Evolutionary conservation across 2,113 vertebrate genomes (phyloP).

Genomic region (Eretmochelys imbricata): DNA sequence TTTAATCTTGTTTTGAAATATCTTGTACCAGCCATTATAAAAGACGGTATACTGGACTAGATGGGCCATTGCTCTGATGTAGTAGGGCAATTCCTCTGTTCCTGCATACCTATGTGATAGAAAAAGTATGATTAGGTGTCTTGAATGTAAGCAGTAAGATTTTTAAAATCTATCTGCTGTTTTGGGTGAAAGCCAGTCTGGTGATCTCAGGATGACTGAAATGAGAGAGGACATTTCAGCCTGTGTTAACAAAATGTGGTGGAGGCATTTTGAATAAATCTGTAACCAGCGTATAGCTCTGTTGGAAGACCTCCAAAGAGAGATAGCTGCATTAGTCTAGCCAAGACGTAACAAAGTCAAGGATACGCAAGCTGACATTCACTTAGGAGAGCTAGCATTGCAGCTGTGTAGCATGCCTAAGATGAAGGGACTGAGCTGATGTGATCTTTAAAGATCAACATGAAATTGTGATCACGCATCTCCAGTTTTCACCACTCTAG

Average conservation of each 20-base stretch:
- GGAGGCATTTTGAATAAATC: slow-evolving; percentile 33
- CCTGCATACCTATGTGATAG: not conserved
- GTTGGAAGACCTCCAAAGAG: slow-evolving; percentile 41
- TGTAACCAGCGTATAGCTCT: not conserved
- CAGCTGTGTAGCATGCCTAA: not conserved
- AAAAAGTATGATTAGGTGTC: accelerated
- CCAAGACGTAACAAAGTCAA: not conserved
- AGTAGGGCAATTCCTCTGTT: not conserved
- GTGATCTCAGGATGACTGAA: not conserved
- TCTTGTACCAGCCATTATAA: not conserved
- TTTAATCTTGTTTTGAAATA: not conserved
- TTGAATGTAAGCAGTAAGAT: not conserved
- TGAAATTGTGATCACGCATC: not conserved
- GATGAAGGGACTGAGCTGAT: not conserved
- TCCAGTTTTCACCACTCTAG: not conserved
- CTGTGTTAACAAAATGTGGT: not conserved
- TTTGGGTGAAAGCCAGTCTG: not conserved
- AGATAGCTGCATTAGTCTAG: not conserved
- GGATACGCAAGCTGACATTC: not conserved
- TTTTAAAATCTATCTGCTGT: not conserved
- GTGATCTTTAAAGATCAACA: not conserved
- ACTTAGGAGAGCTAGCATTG: not conserved
- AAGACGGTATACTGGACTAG: not conserved
- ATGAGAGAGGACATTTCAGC: slow-evolving; percentile 27
- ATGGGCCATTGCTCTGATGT: not conserved